These are phyloP conservation scores for Coracopsis vasa DNA, from an alignment of 2,113 vertebrate species.

Conservation along the genomic window DNA sequence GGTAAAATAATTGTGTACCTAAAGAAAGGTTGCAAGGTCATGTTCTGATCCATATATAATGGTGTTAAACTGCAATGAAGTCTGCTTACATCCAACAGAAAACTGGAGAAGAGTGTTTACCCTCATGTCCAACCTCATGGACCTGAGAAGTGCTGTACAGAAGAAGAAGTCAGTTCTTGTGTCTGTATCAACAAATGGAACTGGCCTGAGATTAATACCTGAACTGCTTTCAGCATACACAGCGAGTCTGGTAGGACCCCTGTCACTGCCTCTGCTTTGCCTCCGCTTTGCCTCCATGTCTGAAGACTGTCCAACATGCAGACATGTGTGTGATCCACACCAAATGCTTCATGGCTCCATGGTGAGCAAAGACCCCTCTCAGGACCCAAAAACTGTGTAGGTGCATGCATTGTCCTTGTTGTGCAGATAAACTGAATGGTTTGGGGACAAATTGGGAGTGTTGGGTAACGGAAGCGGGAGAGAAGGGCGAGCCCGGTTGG, in stretches of 20 bases:
- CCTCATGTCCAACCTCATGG: background rate
- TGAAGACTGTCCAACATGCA: background rate
- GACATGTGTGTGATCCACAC: rapidly evolving
- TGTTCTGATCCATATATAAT: background rate
- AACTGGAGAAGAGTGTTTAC: background rate
- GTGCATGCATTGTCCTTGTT: background rate
- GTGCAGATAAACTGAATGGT: background rate
- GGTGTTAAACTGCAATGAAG: background rate
- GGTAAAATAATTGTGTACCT: background rate
- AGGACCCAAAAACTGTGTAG: background rate
- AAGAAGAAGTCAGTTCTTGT: background rate
- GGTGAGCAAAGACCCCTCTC: rapidly evolving
- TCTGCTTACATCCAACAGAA: background rate
- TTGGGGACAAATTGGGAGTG: background rate
- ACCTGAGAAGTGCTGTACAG: background rate
- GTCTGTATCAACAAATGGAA: background rate
- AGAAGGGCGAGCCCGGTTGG: background rate
- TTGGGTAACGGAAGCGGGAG: rapidly evolving
- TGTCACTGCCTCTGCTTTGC: background rate
- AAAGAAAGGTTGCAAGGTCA: background rate
- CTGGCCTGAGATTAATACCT: background rate
- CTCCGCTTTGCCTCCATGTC: background rate
- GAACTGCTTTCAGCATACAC: background rate
- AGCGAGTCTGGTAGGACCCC: background rate
- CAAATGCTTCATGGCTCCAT: rapidly evolving